phyloP scores from a whole-genome alignment of 2,113 vertebrate genomes.

The Otolemur garnettii region DNA sequence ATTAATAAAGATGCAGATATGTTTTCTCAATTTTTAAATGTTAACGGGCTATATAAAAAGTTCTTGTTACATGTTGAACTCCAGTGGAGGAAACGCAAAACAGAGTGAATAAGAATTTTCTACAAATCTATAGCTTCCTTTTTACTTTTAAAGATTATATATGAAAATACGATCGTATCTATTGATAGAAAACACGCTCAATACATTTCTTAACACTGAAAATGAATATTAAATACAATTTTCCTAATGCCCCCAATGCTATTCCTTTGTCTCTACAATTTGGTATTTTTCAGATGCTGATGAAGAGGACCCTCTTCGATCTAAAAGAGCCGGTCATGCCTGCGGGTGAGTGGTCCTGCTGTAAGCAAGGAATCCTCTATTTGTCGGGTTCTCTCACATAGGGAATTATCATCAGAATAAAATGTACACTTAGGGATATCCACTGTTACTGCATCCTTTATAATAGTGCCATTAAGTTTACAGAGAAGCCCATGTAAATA shows the following conservation, averaged over 20 bases:
- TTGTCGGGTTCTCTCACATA: neutral
- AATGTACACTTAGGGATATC: neutral
- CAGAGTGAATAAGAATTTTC: neutral
- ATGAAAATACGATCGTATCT: neutral
- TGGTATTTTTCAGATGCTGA: neutral
- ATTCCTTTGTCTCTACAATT: neutral
- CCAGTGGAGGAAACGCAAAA: neutral
- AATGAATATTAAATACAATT: neutral
- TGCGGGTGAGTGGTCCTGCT: neutral
- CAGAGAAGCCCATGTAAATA: neutral
- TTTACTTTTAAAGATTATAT: neutral
- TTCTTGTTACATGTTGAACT: neutral
- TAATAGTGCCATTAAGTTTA: neutral
- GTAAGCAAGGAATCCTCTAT: neutral
- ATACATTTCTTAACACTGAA: neutral
- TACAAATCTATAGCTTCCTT: neutral
- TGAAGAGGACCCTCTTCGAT: neutral
- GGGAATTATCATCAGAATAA: neutral
- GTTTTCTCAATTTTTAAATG: conserved; percentile 15
- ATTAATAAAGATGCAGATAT: neutral
- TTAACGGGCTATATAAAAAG: neutral
- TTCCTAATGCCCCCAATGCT: neutral
- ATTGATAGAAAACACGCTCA: neutral
- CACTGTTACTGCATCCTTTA: neutral
- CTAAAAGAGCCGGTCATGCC: neutral